phyloP scores from a whole-genome alignment of 2,888 invertebrate genomes.

The Hirudinaria manillensis region DNA sequence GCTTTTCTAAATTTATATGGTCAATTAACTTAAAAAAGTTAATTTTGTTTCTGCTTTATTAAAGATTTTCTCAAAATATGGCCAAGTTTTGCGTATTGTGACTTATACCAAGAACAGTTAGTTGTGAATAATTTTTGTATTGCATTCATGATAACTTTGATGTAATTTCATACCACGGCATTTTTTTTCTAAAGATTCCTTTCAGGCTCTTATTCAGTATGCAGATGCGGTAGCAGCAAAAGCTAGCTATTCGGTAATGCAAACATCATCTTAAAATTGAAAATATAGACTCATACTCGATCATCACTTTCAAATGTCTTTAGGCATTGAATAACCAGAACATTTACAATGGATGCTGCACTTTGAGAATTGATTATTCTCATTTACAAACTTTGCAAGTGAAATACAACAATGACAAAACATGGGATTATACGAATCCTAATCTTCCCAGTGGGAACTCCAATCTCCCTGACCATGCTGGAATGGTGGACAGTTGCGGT shows the following conservation, averaged over 20 bases:
- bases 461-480: neutral
- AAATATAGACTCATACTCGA: neutral
- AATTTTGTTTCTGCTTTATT: slow-evolving; percentile 8
- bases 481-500: slow-evolving; percentile 18
- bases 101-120: slow-evolving; percentile 32
- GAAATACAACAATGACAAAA: slow-evolving; percentile 99
- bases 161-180: neutral
- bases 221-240: slow-evolving; percentile 93
- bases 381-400: slow-evolving; percentile 96
- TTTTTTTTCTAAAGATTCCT: slow-evolving; percentile 66
- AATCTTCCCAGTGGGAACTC: slow-evolving; percentile 66
- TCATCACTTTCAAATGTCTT: slow-evolving; percentile 8
- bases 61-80: slow-evolving; percentile 33
- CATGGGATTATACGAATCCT: slow-evolving; percentile 96
- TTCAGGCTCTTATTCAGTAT: slow-evolving; percentile 97
- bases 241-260: slow-evolving; percentile 63
- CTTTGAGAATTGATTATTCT: slow-evolving; percentile 95
- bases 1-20: neutral
- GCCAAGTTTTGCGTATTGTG: slow-evolving; percentile 31
- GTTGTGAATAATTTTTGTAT: neutral
- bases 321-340: slow-evolving; percentile 94
- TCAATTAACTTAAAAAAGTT: neutral
- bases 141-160: neutral
- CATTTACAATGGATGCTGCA: slow-evolving; percentile 98
- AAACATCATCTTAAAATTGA: neutral